Evolutionary conservation across 1,140 invertebrate species (phyloP).

Genomic region (Ceratosolen fusciceps): DNA sequence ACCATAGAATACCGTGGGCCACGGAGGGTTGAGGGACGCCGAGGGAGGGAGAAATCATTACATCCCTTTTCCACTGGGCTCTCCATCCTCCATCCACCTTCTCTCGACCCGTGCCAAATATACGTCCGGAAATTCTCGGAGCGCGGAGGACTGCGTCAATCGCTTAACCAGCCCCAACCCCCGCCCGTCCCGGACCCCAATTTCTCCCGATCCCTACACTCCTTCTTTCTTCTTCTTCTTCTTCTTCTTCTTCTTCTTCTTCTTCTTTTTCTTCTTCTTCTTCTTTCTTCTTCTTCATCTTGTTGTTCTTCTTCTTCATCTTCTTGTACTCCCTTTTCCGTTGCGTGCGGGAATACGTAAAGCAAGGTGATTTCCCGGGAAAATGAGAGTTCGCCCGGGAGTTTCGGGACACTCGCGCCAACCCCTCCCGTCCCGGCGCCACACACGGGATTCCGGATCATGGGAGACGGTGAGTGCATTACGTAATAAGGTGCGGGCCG

Average conservation of each 20-base stretch:
- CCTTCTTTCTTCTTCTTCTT: too few relatives aligned
- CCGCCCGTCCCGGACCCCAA: too few relatives aligned
- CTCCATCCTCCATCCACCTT: neutral
- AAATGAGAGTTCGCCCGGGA: conserved; percentile 40
- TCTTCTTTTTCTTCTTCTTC: too few relatives aligned
- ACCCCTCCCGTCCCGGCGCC: neutral
- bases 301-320: too few relatives aligned
- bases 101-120: neutral
- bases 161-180: neutral
- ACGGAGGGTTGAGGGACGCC: too few relatives aligned
- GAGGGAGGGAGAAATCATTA: too few relatives aligned
- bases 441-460: conserved; percentile 40
- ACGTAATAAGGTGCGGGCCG: too few relatives aligned
- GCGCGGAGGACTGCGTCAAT: conserved; percentile 40
- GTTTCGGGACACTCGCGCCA: conserved; percentile 22
- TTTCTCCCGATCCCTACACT: too few relatives aligned
- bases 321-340: conserved; percentile 10
- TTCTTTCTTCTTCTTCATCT: too few relatives aligned
- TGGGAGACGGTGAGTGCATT: conserved; percentile 44
- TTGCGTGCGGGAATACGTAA: neutral
- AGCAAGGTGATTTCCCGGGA: conserved; percentile 28
- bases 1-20: too few relatives aligned
- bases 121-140: conserved; percentile 36
- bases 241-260: too few relatives aligned
- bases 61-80: neutral